Conservation (phyloP, 1,140 invertebrate genomes). For the Triops longicaudatus region DNA sequence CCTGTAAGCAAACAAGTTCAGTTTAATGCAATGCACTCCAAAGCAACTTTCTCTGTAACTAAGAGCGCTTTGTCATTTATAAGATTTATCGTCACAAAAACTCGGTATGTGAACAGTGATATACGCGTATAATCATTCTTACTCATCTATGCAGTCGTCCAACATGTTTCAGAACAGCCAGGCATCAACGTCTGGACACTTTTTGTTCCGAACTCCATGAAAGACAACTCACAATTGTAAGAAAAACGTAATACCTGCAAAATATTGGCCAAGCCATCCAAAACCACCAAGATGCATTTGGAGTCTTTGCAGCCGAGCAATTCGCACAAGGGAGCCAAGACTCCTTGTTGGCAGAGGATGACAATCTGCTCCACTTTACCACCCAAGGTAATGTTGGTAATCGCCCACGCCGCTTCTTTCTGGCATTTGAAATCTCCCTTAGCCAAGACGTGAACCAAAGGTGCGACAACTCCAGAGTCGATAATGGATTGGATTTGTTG, state of each 20-base stretch:
- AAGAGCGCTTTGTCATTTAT: background rate
- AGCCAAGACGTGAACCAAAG: constrained; percentile 31
- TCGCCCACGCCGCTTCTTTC: constrained; percentile 72
- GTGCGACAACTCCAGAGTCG: background rate
- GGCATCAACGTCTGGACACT: too few species aligned
- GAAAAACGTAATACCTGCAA: constrained; percentile 38
- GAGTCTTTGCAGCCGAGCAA: constrained; percentile 48
- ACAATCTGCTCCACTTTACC: constrained; percentile 59
- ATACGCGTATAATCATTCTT: too few species aligned
- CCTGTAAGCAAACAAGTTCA: constrained; percentile 35
- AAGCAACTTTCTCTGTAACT: background rate
- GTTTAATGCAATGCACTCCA: background rate
- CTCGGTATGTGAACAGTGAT: too few species aligned
- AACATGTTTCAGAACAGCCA: too few species aligned
- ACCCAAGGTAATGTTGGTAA: constrained; percentile 65
- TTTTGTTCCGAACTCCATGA: too few species aligned
- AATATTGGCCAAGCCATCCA: constrained; percentile 57
- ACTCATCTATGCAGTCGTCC: too few species aligned
- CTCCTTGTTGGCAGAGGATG: constrained; percentile 49
- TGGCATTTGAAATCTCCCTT: constrained; percentile 67
- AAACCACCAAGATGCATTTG: constrained; percentile 49
- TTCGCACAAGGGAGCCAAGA: constrained; percentile 47
- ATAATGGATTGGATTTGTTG: constrained; percentile 54
- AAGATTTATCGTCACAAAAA: background rate
- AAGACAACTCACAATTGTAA: background rate